Evolutionary conservation across 2,888 invertebrate genomes (phyloP), one percentile per base, ranked within the genome.

Genomic region (Auanema sp.): DNA sequence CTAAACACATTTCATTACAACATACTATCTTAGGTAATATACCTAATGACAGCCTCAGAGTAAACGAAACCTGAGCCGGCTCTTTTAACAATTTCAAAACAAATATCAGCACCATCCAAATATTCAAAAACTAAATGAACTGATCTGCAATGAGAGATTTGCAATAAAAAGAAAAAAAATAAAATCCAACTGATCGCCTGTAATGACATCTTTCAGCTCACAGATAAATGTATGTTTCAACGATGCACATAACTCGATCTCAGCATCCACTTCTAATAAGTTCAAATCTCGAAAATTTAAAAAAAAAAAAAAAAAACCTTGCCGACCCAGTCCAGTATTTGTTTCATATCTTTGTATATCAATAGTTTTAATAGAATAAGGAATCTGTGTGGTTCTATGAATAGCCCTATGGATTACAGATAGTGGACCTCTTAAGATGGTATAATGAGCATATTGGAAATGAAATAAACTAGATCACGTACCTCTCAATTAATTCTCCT

Each of bases 21-120:
- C 47, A 5, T 10, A 47, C 47, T 21, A 33, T 33, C 3, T 33
- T 5, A 33, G 33, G 16, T 11, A 12, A 40, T 52, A 88, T 87
- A 94, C 95, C 95, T 96, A 73, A 95, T 94, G 60, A 98, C 98
- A 50, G 96, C 94, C 88, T 98, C 98, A 84, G 97, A 98, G 87
- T 98, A 98, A 66, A 95, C 95, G 86, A 98, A 98, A 71, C 98
- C 97, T 59, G 93, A 91, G 41, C 91, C 90, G 24, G 97, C 97
- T 49, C 82, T 63, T 61, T 78, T 76, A 18, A 80, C 82, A 49
- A 82, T 75, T 53, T 98, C 98, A 86, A 93, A 95, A 86, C 96
- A 97, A 76, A 98, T 89, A 86, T 98, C 98, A 54, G 93, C 92
- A 53, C 98, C 98, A 85, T 97, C 96, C 92, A 96, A 93, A 86